Base-by-base conservation (phyloP, 2,797 vertebrate genomes). In the Tokudaia tokunoshimensis region DNA sequence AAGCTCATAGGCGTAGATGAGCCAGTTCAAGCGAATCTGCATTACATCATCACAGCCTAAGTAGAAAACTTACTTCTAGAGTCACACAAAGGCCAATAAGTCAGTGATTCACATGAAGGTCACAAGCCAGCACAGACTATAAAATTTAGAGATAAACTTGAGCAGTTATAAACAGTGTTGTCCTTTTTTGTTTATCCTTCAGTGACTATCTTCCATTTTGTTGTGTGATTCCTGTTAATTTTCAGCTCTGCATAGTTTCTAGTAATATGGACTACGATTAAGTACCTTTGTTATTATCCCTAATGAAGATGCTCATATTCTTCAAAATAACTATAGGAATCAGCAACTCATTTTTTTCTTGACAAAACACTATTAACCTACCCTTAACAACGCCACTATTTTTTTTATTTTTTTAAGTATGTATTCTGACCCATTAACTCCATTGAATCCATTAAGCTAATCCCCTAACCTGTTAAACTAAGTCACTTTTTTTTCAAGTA, bases 21-120 rank as follows among this genome's bases (percentile, higher is more conserved):
- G 24, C n/a, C 34, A 63, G 55, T 78, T 94, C 55, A 82, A 84
- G 17, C 9, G 97, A 86, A 29, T 67, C 86, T 34, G 50, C 72
- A 89, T 87, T 91, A 76, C 55, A 34, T 26, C 92, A 26, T 94
- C 15, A 55, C 79, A 84, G 76, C 52, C 55, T 80, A 92, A 83
- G n/a, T 63, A 91, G 78, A 92, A 97, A 92, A 94, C 14, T 79
- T 57, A 96, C 89, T 91, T 92, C 95, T 91, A 81, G 34, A 94
- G 70, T 92, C 74, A 72, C 37, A 72, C 5, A 80, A 78, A 91
- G 50, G 89, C 37, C 87, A 80, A 47, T 19, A 92, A 17, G 37
- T 94, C 37, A 91, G 4, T 41, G 7, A 10, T 12, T 44, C 19
- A 72, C 15, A 55, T 79, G 67, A 94, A 95, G 72, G 47, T 20